A percentile compares a stretch with the other conserved stretches of the same genome.
phyloP scores from a whole-genome alignment of 2,888 invertebrate species.

The Zele albiditarsus region DNA sequence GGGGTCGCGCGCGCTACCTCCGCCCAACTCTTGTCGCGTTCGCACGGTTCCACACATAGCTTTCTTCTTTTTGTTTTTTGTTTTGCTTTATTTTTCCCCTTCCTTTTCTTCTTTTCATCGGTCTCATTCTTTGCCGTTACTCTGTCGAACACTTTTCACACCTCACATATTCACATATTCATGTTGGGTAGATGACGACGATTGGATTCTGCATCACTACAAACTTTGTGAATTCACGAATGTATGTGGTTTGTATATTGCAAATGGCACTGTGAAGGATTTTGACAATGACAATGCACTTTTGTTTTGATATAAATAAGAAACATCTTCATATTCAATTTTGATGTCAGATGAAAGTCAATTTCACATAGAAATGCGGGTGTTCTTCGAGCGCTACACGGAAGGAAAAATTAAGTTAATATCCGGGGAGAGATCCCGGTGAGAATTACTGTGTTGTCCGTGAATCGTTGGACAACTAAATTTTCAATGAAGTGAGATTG shows the following conservation, averaged over 20 bases:
- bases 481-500: too few species aligned
- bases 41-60: conserved; percentile 46
- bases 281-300: too few species aligned
- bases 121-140: conserved; percentile 48
- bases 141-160: conserved; percentile 44
- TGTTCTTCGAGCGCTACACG: too few species aligned
- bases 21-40: conserved; percentile 45
- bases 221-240: background rate
- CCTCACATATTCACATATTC: conserved; percentile 40
- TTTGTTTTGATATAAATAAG: too few species aligned
- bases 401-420: too few species aligned
- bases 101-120: conserved; percentile 55
- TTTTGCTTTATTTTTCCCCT: conserved; percentile 46
- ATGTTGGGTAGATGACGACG: background rate
- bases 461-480: too few species aligned
- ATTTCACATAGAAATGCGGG: too few species aligned
- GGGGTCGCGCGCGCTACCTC: conserved; percentile 45
- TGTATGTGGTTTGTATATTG: background rate
- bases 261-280: too few species aligned
- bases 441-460: too few species aligned
- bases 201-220: background rate
- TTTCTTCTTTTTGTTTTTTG: conserved; percentile 59
- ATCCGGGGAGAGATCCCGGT: too few species aligned
- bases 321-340: too few species aligned
- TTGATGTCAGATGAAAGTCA: too few species aligned